Evolutionary conservation across 1,140 invertebrate genomes (phyloP), one percentile per base, ranked within the genome.

Genomic region (Batillaria attramentaria): DNA sequence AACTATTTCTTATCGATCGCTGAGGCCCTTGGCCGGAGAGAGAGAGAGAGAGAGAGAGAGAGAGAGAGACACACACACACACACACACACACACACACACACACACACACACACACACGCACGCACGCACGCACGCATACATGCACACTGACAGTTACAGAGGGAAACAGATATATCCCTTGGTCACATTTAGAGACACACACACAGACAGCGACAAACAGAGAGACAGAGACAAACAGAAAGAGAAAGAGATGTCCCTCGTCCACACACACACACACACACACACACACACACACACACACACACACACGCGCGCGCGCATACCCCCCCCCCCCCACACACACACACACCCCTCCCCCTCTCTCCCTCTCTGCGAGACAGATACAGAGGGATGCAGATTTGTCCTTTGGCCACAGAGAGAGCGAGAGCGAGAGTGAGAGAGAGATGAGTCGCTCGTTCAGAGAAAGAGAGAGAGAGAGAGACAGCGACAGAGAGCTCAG

Each of bases 61-160:
- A 62, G n/a, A n/a, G 57, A 62, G 8, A 62, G 57, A n/a, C 3
- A 3, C 62, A 3, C 62, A 3, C 62, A 24, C 62, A 65, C 62
- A 3, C 62, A 65, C 62, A 35, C 62, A 65, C 31, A 33, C 62
- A 65, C 62, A 33, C 62, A 65, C 62, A 65, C 62, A 65, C 62
- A 33, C 62, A 65, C 62, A 33, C 62, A 65, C 62, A 33, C 62
- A 65, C 62, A 65, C 62, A 65, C 20, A 24, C 57, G 31, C 57
- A 60, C 57, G 20, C 57, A 60, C 57, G 31, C 57, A 60, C 57
- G 20, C 57, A 62, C 6, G 28, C 13, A 62, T 18, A 62, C 13
- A 62, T 18, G 31, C 13, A 62, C 18, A 62, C 13, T n/a, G 57
- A 62, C 13, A 62, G 57, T n/a, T 6, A 62, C 18, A 62, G 10